Base-by-base conservation (phyloP, 2,888 invertebrate species). In the Netelia inedita region DNA sequence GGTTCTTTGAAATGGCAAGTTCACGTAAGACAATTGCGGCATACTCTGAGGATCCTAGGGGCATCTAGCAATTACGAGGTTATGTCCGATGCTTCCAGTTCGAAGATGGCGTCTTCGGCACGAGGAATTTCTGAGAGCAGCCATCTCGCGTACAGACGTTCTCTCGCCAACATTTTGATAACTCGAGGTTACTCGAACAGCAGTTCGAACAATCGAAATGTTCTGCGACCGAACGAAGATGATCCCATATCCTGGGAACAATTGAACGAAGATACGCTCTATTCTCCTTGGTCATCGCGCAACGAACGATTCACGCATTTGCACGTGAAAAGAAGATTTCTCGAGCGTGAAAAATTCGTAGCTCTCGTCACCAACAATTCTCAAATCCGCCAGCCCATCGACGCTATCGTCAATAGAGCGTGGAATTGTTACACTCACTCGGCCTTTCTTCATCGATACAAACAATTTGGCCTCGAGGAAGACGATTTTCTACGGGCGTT, bases 401-500 rank as follows among this genome's bases (percentile, higher is more conserved):
- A 95, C 79, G 74, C 63, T 1, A 90, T 94, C 43, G 89, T 94
- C 28, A 92, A 92, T 8, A 94, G 94, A 87, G 94, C 95, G 2
- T 95, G 94, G 94, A 94, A 91, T 76, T 91, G 94, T 78, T 95
- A 94, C 88, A 91, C 92, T 1, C 92, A 94, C 89, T 93, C 93
- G 46, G 95, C 95, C 9, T 95, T 94, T 90, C 88, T 95, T 53
- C 95, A 95, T 91, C 95, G 94, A 82, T 95, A 95, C 88, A 93
- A 92, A 85, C 94, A 94, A 83, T 94, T 92, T 88, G 94, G 94
- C 50, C 88, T 95, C 53, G 93, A 94, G 83, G 94, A 94, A 57
- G 92, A 94, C 55, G 94, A 94, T 85, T 95, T 95, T 89, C 88
- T 94, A 63, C 90, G 93, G 85, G 92, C 94, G n/a, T 95, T 95